Conservation (phyloP, 2,888 invertebrate species). For the Conchocele bisecta region DNA sequence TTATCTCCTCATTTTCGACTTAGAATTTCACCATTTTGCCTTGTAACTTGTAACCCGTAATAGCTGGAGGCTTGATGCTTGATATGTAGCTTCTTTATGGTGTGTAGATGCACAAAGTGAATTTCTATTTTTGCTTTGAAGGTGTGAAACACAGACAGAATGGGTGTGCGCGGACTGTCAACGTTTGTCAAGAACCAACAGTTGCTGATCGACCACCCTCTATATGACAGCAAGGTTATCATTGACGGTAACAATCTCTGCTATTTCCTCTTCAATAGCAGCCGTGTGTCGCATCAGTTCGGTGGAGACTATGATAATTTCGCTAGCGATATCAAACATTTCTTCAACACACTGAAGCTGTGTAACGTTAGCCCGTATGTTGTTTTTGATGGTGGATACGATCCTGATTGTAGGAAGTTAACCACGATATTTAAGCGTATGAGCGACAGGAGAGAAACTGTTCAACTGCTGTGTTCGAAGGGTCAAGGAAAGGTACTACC, state of each 20-base stretch:
- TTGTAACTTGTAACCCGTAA: no score
- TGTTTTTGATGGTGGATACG: slow-evolving; percentile 82
- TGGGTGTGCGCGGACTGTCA: slow-evolving; percentile 94
- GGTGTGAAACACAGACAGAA: slow-evolving; percentile 83
- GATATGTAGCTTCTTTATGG: no score
- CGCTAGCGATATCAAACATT: slow-evolving; percentile 62
- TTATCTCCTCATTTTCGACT: no score
- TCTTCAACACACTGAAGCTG: slow-evolving; percentile 68
- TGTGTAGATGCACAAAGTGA: no score
- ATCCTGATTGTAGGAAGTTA: slow-evolving; percentile 77
- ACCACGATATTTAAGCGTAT: slow-evolving; percentile 73
- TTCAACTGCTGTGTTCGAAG: slow-evolving; percentile 58
- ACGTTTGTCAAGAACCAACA: slow-evolving; percentile 84
- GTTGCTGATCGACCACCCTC: slow-evolving; percentile 82
- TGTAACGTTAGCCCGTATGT: slow-evolving; percentile 78
- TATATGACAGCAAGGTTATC: slow-evolving; percentile 76
- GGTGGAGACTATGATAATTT: slow-evolving; percentile 81
- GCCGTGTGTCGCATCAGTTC: slow-evolving; percentile 70
- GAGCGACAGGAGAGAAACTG: slow-evolving; percentile 68
- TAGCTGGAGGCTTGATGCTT: no score
- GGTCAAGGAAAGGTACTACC: slow-evolving; percentile 87
- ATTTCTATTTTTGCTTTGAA: no score
- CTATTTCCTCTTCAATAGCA: slow-evolving; percentile 77
- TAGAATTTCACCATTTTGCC: no score
- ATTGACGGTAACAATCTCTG: slow-evolving; percentile 82